Percentiles rank a stretch among this genome's conserved stretches.
phyloP scores from a whole-genome alignment of 2,113 vertebrate genomes.

The Cynoglossus semilaevis region DNA sequence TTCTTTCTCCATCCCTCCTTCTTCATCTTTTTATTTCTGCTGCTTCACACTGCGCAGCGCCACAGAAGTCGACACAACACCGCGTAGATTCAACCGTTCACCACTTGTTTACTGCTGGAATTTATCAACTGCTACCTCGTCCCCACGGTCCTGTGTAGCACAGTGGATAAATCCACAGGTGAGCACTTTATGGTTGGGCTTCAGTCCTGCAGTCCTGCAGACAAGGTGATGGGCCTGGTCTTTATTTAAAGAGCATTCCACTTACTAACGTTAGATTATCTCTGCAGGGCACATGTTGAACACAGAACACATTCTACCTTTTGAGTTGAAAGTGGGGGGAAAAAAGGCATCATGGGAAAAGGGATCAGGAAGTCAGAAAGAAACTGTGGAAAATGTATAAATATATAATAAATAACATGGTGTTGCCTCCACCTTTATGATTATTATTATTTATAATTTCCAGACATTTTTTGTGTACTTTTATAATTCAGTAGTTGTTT shows the following conservation, averaged over 20 bases:
- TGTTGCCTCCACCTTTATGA: too few relatives aligned
- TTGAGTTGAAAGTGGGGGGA: too few relatives aligned
- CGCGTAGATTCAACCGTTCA: constrained; percentile 34
- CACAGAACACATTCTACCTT: too few relatives aligned
- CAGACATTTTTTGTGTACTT: too few relatives aligned
- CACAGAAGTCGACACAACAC: constrained; percentile 40
- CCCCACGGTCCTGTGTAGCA: constrained; percentile 29
- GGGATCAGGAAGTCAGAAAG: too few relatives aligned
- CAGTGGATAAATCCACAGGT: constrained; percentile 26
- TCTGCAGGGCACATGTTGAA: too few relatives aligned
- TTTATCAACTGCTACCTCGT: constrained; percentile 29
- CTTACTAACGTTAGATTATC: too few relatives aligned
- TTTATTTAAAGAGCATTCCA: neutral
- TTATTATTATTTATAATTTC: too few relatives aligned
- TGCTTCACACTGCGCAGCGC: constrained; percentile 22
- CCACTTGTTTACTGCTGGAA: constrained; percentile 35
- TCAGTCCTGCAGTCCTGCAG: neutral
- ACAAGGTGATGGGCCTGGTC: constrained; percentile 20
- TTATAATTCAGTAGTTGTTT: too few relatives aligned
- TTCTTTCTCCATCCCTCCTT: neutral
- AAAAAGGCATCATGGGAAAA: too few relatives aligned
- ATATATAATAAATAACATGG: too few relatives aligned
- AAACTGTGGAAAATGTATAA: too few relatives aligned
- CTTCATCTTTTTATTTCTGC: neutral
- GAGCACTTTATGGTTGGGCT: constrained; percentile 10